Percentiles rank a stretch among this genome's conserved stretches.
Evolutionary conservation across 2,888 invertebrate species (phyloP).

Genomic region (Spatulosminthurus flaviceps): DNA sequence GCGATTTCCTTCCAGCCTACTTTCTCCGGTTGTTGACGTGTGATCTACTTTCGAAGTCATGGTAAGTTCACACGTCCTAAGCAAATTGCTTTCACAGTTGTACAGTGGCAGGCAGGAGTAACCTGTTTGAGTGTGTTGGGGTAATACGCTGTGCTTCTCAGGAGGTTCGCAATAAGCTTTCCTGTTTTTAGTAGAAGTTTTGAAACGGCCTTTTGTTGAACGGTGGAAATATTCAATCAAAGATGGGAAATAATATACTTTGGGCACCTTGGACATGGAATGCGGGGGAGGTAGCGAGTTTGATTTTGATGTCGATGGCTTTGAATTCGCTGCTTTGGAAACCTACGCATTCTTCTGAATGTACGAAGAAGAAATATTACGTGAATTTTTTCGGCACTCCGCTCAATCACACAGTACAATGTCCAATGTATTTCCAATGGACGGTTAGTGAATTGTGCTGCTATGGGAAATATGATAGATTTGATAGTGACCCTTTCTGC

Average conservation of each 20-base stretch:
- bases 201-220: no score
- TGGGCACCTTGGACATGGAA: slow-evolving; percentile 29
- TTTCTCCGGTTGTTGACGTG: slow-evolving; percentile 1
- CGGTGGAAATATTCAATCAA: no score
- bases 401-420: slow-evolving; percentile 56
- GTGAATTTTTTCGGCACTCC: slow-evolving; percentile 47
- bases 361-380: slow-evolving; percentile 50
- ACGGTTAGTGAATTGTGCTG: slow-evolving; percentile 59
- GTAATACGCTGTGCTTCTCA: no score
- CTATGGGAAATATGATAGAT: slow-evolving; percentile 57
- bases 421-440: slow-evolving; percentile 59
- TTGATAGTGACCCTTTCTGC: slow-evolving; percentile 56
- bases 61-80: not conserved
- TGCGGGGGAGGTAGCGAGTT: not conserved
- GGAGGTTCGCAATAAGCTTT: no score
- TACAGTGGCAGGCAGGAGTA: not conserved
- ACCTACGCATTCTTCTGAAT: slow-evolving; percentile 40
- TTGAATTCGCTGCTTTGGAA: slow-evolving; percentile 36
- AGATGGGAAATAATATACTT: slow-evolving; percentile 29
- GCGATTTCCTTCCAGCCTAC: not conserved
- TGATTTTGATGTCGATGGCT: slow-evolving; percentile 13
- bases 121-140: no score
- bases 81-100: not conserved
- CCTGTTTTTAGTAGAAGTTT: no score
- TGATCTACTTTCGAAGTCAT: not conserved